Evolutionary conservation across 2,888 invertebrate species (phyloP).

Genomic region (Bhutanitis thaidina): DNA sequence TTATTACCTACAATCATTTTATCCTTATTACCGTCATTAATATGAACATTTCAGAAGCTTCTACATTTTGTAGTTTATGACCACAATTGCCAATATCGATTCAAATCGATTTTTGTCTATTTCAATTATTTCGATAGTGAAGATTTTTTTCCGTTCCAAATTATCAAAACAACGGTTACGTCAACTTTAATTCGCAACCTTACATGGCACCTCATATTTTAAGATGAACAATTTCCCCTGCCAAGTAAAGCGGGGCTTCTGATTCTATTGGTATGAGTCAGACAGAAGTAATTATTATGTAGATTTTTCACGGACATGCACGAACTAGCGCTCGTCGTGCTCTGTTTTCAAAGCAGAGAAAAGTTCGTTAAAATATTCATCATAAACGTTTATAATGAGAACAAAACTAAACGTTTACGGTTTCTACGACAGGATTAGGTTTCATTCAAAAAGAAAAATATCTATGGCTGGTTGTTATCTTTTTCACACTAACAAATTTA

Average conservation of each 20-base stretch:
- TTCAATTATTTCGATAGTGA: too few relatives aligned
- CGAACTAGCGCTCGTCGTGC: constrained; percentile 16
- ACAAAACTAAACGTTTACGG: too few relatives aligned
- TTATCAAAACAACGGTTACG: too few relatives aligned
- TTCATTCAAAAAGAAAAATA: background rate
- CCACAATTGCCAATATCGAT: background rate
- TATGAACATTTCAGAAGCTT: background rate
- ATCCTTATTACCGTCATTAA: constrained; percentile 5
- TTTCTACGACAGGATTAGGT: background rate
- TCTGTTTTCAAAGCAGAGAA: constrained; percentile 23
- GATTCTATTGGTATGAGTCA: constrained; percentile 26
- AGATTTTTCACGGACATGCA: constrained; percentile 43
- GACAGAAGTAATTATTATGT: constrained; percentile 40
- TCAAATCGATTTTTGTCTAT: too few relatives aligned
- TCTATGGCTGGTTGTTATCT: background rate
- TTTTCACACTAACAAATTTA: background rate
- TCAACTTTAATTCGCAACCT: too few relatives aligned
- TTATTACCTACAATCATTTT: background rate
- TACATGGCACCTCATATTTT: too few relatives aligned
- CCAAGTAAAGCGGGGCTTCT: constrained; percentile 31
- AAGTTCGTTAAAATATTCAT: constrained; percentile 36
- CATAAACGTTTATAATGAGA: background rate
- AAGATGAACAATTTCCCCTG: constrained; percentile 32
- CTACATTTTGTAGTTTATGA: background rate
- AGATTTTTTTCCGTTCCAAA: too few relatives aligned